Evolutionary conservation across 2,888 invertebrate genomes (phyloP), one percentile per base, ranked within the genome.

Genomic region (Zaprionus obscuricornis): DNA sequence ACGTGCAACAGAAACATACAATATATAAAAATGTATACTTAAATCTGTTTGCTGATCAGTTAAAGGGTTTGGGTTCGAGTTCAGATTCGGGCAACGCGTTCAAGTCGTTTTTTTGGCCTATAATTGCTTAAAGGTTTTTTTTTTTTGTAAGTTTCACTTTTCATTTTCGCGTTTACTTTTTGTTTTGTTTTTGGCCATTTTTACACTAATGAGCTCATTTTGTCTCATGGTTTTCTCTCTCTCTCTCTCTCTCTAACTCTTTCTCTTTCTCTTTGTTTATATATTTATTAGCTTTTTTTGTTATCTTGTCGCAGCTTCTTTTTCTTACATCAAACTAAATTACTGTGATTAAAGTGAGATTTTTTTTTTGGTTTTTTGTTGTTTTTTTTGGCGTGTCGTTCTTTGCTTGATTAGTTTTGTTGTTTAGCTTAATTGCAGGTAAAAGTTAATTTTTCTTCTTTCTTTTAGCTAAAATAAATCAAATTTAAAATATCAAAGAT

Each of bases 291-390:
- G 24, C 3, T 20, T 37, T 16, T 40, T 52, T 59, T n/a, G n/a
- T n/a, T n/a, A n/a, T n/a, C n/a, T n/a, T n/a, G n/a, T n/a, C n/a
- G n/a, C n/a, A n/a, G n/a, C n/a, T 54, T 55, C 37, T 58, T 39
- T 20, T 27, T 18, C 31, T 57, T 34, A 51, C 31, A 50, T 31
- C 51, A 67, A 47, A 62, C n/a, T 72, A 82, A 78, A 78, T 78
- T 66, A 66, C 75, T 14, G 66, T 69, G 69, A 72, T 78, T 82
- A 81, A 66, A 54, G 55, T 43, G 57, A 22, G 52, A 50, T 49
- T 65, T 42, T 47, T 56, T 26, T 49, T 18, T 37, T 11, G 20
- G 5, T 18, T 39, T 27, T 40, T 24, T 42, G n/a, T 14, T 16
- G 6, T 3, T 8, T 29, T 29, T 29, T 29, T 10, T 29, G 29